phyloP scores from a whole-genome alignment of 2,113 vertebrate genomes.

The Sminthopsis crassicaudata region DNA sequence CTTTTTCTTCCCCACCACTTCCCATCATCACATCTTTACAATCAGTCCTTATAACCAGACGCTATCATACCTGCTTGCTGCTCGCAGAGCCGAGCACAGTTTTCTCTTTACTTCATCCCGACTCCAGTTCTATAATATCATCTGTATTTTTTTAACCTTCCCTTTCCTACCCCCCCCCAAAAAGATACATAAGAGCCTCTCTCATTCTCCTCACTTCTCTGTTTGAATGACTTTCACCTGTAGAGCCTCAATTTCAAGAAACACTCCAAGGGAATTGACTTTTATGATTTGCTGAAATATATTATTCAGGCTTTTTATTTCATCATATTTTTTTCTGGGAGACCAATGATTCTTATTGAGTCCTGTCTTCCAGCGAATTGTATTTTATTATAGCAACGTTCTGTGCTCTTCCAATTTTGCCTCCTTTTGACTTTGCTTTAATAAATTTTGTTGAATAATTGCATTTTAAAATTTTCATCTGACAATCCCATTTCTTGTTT shows the following conservation, averaged over 20 bases:
- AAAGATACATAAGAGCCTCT: not conserved
- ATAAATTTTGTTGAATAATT: not conserved
- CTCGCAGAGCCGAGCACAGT: not conserved
- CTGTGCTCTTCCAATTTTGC: not conserved
- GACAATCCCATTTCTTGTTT: not conserved
- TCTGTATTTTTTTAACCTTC: not conserved
- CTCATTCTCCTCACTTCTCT: not conserved
- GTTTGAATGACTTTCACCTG: not conserved
- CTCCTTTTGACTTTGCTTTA: not conserved
- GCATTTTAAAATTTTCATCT: not conserved
- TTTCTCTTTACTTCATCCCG: not conserved
- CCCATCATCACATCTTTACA: not conserved
- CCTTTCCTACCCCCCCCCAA: not conserved
- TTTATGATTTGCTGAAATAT: not conserved
- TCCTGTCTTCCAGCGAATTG: not conserved
- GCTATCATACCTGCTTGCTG: not conserved
- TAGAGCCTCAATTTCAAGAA: not conserved
- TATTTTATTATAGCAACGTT: not conserved
- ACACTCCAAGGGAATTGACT: not conserved
- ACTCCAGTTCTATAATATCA: not conserved
- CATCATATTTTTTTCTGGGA: constrained; percentile 3
- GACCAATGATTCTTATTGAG: not conserved
- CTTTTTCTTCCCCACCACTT: not conserved
- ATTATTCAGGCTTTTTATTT: constrained; percentile 8
- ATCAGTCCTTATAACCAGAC: not conserved